Evolutionary conservation across 2,888 invertebrate genomes (phyloP).

Genomic region (Xanthostigma xanthostigma): DNA sequence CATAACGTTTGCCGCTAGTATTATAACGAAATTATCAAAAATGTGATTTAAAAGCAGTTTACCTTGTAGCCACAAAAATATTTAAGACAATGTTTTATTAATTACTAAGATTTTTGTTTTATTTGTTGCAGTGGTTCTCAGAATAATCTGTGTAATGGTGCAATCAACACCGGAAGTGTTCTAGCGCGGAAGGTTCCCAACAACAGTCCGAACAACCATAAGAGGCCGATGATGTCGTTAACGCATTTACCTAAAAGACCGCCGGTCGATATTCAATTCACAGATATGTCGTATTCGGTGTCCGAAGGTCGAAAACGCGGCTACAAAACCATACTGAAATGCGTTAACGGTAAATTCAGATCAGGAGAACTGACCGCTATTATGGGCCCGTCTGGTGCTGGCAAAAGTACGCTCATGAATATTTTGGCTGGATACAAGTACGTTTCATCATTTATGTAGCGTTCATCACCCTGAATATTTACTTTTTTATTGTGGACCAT

Average conservation of each 20-base stretch:
- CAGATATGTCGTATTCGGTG: conserved; percentile 75
- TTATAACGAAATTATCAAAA: no score
- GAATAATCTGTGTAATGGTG: conserved; percentile 57
- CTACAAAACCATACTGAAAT: conserved; percentile 74
- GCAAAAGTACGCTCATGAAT: conserved; percentile 74
- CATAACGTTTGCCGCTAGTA: no score
- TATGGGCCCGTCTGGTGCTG: conserved; percentile 84
- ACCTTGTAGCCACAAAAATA: not conserved
- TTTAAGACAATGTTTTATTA: not conserved
- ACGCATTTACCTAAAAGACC: conserved; percentile 75
- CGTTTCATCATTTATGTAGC: conserved; percentile 26
- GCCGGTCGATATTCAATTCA: conserved; percentile 82
- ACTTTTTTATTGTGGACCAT: no score
- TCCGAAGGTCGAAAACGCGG: conserved; percentile 68
- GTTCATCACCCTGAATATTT: not conserved
- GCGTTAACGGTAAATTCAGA: conserved; percentile 74
- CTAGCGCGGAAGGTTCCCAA: conserved; percentile 54
- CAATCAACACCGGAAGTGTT: conserved; percentile 24
- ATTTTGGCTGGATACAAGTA: conserved; percentile 82
- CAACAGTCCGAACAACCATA: conserved; percentile 48
- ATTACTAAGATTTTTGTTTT: conserved; percentile 3
- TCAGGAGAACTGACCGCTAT: conserved; percentile 90
- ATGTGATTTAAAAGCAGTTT: not conserved
- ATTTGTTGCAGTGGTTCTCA: conserved; percentile 49
- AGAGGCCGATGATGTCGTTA: conserved; percentile 58